Evolutionary conservation across 2,888 invertebrate species (phyloP), one percentile per base, ranked within the genome.

Genomic region (Pollenia angustigena): DNA sequence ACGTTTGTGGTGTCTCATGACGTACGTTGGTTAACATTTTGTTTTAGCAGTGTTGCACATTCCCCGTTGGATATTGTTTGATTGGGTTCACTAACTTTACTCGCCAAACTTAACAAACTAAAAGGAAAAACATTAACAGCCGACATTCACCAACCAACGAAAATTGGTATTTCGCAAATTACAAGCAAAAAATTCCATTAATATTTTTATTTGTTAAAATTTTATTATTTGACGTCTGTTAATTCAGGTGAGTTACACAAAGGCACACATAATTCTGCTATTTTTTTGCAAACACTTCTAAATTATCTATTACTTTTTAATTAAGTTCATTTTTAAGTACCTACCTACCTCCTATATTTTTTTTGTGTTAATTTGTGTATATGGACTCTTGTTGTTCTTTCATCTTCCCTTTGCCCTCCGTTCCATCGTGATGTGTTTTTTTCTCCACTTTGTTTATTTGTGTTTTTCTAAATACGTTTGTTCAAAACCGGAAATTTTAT

Each of bases 241-340:
- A 40, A 69, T 75, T 68, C 84, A 87, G 87, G 87, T 87, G 74
- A 87, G 87, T 87, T 81, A 12, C 10, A 40, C 23, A 44, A 9
- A 68, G 32, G 54, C 42, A 75, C 32, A 32, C 32, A 6, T 32
- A 32, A 32, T 32, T 6, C 32, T 32, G 32, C 6, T 32, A 50
- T 4, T 48, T 56, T 23, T 74, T 54, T 58, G 52, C 14, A 72
- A 66, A 66, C 11, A 66, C 74, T 69, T 62, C 44, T 52, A 42
- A 72, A 42, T 74, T 54, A n/a, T n/a, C n/a, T n/a, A 10, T 56
- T 50, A 23, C 7, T 54, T 62, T 46, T 46, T 50, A 46, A 46
- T 7, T 74, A 10, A 46, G 48, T 58, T 52, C 18, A 52, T 50
- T 16, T 44, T 40, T 44, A 74, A 32, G n/a, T 50, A 23, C 23